phyloP scores from a whole-genome alignment of 2,888 invertebrate genomes.

The Pedicia rivosa region DNA sequence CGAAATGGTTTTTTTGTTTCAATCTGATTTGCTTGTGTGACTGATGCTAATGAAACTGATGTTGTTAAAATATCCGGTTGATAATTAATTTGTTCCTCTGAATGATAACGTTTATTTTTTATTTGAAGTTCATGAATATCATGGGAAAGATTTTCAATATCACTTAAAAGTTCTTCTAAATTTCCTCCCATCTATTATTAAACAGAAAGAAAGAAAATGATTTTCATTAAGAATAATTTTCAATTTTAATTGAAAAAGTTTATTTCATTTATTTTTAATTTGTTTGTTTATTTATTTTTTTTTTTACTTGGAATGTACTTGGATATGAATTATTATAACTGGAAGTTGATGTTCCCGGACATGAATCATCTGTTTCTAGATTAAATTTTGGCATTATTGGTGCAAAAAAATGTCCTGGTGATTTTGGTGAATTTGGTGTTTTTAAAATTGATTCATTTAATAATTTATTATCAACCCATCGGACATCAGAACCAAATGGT shows the following conservation, averaged over 20 bases:
- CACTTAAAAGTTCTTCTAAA: slow-evolving; percentile 48
- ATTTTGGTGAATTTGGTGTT: no score
- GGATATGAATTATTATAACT: no score
- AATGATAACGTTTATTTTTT: slow-evolving; percentile 15
- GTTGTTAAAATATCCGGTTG: background rate
- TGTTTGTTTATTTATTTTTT: no score
- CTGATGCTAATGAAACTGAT: background rate
- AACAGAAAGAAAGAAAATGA: no score
- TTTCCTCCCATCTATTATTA: slow-evolving; percentile 48
- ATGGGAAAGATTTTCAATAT: slow-evolving; percentile 43
- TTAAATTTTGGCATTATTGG: slow-evolving; percentile 28
- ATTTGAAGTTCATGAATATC: slow-evolving; percentile 27
- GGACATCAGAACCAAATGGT: no score
- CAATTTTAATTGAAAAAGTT: no score
- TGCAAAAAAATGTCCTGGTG: slow-evolving; percentile 33
- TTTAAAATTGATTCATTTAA: no score
- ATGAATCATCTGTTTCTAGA: slow-evolving; percentile 23
- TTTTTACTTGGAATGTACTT: no score
- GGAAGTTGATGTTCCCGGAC: no score
- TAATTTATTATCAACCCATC: no score
- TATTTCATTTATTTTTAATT: no score
- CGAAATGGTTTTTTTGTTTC: slow-evolving; percentile 24
- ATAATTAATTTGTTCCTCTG: background rate
- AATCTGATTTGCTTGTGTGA: background rate
- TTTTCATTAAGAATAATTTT: no score